Evolutionary conservation across 2,888 invertebrate species (phyloP), one percentile per base, ranked within the genome.

Genomic region (Saturnia japonica): DNA sequence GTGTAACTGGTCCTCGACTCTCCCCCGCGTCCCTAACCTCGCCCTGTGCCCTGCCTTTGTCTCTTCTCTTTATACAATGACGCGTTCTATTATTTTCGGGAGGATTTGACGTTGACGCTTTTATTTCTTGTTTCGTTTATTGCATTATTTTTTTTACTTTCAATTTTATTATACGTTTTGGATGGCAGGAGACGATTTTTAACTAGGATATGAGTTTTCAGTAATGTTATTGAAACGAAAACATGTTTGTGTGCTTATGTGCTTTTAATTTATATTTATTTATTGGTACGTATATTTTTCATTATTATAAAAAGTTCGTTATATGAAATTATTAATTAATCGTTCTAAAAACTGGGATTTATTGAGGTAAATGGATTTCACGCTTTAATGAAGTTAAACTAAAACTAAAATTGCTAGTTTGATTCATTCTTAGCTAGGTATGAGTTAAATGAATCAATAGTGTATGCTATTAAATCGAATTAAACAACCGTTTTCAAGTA

Each of bases 21-120:
- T 77, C 78, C 80, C 82, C 76, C 76, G 75, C 80, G 78, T 73
- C 75, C 66, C 80, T 75, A 74, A 77, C 75, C 72, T 76, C 75
- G 80, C 83, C 82, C 86, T 85, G 80, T 85, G 73, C 75, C 76
- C 79, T 85, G 88, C 89, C 88, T 90, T 89, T 91, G 90, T 90
- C 86, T 89, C 84, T 86, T 82, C 86, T 83, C 88, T 91, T 90
- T 92, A 92, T 91, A 85, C 90, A 91, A 86, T 87, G 85, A 85
- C 85, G 88, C 80, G 80, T 82, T 85, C 87, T 88, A 87, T 92
- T 91, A 90, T 90, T 92, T 91, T 91, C 85, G 88, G 83, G 69
- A 67, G 51, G 28, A 68, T 71, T 64, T 68, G 68, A 51, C 40
- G 68, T 64, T 47, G 67, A 43, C 62, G 40, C 60, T 34, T 64